Evolutionary conservation across 2,797 vertebrate genomes (phyloP), one percentile per base, ranked within the genome.

Genomic region (Chromobotia macracanthus): DNA sequence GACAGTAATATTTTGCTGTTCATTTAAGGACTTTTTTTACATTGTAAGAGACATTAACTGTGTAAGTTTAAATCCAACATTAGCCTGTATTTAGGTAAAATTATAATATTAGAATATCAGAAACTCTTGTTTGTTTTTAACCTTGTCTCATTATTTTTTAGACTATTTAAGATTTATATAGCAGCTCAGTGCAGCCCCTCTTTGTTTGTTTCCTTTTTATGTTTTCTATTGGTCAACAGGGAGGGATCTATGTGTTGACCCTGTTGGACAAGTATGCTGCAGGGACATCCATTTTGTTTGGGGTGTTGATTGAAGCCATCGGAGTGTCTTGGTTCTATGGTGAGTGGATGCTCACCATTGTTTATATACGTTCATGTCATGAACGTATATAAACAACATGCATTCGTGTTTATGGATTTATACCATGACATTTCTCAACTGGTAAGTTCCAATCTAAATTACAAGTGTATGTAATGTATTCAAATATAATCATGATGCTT

Each of bases 311-410:
- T 85, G 98, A 99, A 85, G 96, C 97, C 82, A 96, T 99, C 1
- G 98, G 98, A 41, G 97, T 99, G 66, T 96, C 98, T n/a, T 99
- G 98, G 98, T 98, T 99, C 90, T 99, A 99, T 53, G 98, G 98
- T 99, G 91, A 77, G 95, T 80, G 44, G 15, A 80, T 75, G 6
- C 69, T 28, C 6, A 61, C n/a, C n/a, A n/a, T n/a, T n/a, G n/a
- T n/a, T n/a, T n/a, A n/a, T n/a, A 46, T 50, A 35, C 31, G 38
- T 19, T 15, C 38, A 18, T 31, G 10, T 44, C 19, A 35, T 21
- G 18, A 41, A 12, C 11, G 21, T 25, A 46, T 23, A 56, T 23
- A 56, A 38, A 10, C 5, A 16, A 35, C 21, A 65, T 53, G 12
- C 7, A 13, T 67, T 44, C 10, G 11, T 10, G 19, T 64, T 63